Evolutionary conservation across 2,888 invertebrate genomes (phyloP).

Genomic region (Drosophila anceps): DNA sequence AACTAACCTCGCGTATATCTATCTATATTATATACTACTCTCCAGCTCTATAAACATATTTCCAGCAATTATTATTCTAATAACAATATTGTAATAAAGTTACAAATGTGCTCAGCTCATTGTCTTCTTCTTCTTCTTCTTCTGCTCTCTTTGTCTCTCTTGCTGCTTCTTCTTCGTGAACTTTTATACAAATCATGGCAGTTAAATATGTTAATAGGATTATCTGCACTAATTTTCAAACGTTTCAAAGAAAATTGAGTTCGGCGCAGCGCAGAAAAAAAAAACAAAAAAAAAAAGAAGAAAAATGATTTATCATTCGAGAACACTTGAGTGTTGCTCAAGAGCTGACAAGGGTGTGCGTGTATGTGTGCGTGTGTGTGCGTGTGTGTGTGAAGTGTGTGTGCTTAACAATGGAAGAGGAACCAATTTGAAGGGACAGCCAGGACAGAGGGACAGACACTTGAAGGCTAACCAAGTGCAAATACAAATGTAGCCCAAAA

Average conservation of each 20-base stretch:
- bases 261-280: not conserved
- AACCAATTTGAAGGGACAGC: conserved; percentile 19
- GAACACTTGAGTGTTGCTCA: conserved; percentile 59
- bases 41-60: not conserved
- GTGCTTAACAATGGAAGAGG: conserved; percentile 16
- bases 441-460: not conserved
- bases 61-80: not conserved
- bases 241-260: conserved; percentile 28
- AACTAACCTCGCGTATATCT: not conserved
- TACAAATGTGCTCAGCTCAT: not conserved
- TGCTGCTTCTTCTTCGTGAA: not conserved
- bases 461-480: conserved; percentile 23
- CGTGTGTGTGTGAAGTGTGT: conserved; percentile 11
- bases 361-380: conserved; percentile 4
- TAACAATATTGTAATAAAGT: not conserved
- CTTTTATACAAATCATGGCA: conserved; percentile 12
- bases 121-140: not conserved
- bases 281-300: not conserved
- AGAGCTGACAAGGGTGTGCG: conserved; percentile 54
- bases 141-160: too few species aligned
- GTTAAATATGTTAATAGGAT: conserved; percentile 64
- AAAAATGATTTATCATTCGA: conserved; percentile 74
- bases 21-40: not conserved
- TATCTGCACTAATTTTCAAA: conserved; percentile 68
- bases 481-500: conserved; percentile 7